These are phyloP conservation scores for Brachypteracias leptosomus DNA, from an alignment of 2,113 vertebrate genomes.

Conservation along the genomic window DNA sequence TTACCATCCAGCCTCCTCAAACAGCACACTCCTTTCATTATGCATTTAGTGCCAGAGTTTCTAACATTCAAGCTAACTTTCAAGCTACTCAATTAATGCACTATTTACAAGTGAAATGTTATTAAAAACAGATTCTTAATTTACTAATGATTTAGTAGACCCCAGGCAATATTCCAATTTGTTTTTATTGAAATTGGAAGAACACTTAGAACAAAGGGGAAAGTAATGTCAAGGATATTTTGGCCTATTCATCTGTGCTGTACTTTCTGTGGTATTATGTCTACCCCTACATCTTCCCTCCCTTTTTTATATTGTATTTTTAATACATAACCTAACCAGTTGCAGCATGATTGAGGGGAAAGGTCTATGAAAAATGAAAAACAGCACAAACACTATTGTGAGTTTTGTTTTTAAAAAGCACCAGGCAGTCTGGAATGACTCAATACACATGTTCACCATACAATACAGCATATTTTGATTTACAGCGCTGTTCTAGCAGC, in stretches of 20 bases:
- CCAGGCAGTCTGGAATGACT: conserved; percentile 69
- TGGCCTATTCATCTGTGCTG: conserved; percentile 49
- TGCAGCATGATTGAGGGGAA: conserved; percentile 59
- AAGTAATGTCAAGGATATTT: conserved; percentile 68
- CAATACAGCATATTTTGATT: conserved; percentile 69
- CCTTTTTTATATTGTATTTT: conserved; percentile 54
- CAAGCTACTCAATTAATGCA: conserved; percentile 92
- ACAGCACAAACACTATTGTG: conserved; percentile 60
- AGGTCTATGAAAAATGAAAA: conserved; percentile 64
- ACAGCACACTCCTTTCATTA: conserved; percentile 79
- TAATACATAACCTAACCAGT: conserved; percentile 61
- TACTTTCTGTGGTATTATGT: conserved; percentile 51
- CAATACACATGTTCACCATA: conserved; percentile 65
- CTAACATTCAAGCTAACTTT: conserved; percentile 87
- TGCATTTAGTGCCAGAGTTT: conserved; percentile 80
- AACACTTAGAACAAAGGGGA: conserved; percentile 72
- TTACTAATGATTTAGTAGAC: conserved; percentile 96
- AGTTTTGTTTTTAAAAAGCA: conserved; percentile 71
- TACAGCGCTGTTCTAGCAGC: conserved; percentile 57
- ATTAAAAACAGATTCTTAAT: conserved; percentile 98
- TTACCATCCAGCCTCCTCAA: conserved; percentile 76
- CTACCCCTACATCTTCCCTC: conserved; percentile 55
- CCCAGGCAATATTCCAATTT: conserved; percentile 90
- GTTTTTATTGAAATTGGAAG: conserved; percentile 85
- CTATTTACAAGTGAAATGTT: conserved; percentile 98